Evolutionary conservation across 1,140 invertebrate species (phyloP).

Genomic region (Drosophila melanogaster): Release_6_plus_ISO1_MT NT_033777.3:23691501-23692000

Average conservation of each 20-base stretch:
- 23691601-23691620: slow-evolving; percentile 91
- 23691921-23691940: slow-evolving; percentile 94
- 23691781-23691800: slow-evolving; percentile 87
- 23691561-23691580: slow-evolving; percentile 86
- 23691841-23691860: slow-evolving; percentile 92
- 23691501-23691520: slow-evolving; percentile 93
- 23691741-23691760: slow-evolving; percentile 87
- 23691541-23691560: slow-evolving; percentile 94
- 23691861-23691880: slow-evolving; percentile 94
- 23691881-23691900: slow-evolving; percentile 92
- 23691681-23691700: slow-evolving; percentile 58
- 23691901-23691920: slow-evolving; percentile 91
- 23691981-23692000: slow-evolving; percentile 93
- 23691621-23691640: slow-evolving; percentile 89
- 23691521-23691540: slow-evolving; percentile 93
- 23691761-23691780: slow-evolving; percentile 85
- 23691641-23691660: slow-evolving; percentile 90
- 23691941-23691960: slow-evolving; percentile 96
- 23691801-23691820: slow-evolving; percentile 96
- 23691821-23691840: slow-evolving; percentile 94
- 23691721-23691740: slow-evolving; percentile 87
- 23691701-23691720: slow-evolving; percentile 93
- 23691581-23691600: slow-evolving; percentile 88
- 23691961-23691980: slow-evolving; percentile 98
- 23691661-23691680: slow-evolving; percentile 88